A percentile compares a stretch with the other conserved stretches of the same genome.
phyloP scores from a whole-genome alignment of 2,888 invertebrate species.

The Megamerina dolium region DNA sequence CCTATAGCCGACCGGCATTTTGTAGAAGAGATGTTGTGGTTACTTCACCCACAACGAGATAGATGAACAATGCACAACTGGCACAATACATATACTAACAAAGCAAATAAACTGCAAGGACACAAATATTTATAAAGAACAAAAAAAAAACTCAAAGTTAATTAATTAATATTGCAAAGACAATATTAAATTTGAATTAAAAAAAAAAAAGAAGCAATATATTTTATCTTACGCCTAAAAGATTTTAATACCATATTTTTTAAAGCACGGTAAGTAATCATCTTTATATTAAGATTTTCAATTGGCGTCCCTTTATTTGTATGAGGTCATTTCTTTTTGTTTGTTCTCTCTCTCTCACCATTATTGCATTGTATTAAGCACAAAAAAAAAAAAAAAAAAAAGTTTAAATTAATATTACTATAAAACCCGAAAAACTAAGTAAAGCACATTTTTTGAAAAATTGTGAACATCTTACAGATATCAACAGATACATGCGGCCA shows the following conservation, averaged over 20 bases:
- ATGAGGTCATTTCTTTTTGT: not conserved
- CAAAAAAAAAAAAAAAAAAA: too few relatives aligned
- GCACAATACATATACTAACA: too few relatives aligned
- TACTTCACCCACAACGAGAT: slow-evolving; percentile 45
- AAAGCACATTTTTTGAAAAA: too few relatives aligned
- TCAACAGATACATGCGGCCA: slow-evolving; percentile 44
- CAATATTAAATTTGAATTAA: slow-evolving; percentile 10
- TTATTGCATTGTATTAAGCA: too few relatives aligned
- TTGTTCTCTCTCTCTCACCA: not conserved
- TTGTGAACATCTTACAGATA: slow-evolving; percentile 38
- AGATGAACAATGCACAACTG: too few relatives aligned
- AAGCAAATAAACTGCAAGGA: slow-evolving; percentile 4
- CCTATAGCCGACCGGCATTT: slow-evolving; percentile 48
- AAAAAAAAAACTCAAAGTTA: slow-evolving; percentile 21
- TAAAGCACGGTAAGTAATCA: too few relatives aligned
- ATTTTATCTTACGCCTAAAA: too few relatives aligned
- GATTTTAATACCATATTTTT: too few relatives aligned
- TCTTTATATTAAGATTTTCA: too few relatives aligned
- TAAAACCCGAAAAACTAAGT: too few relatives aligned
- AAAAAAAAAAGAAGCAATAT: slow-evolving; percentile 7
- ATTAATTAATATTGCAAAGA: slow-evolving; percentile 14
- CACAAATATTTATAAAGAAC: slow-evolving; percentile 22
- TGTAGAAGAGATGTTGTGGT: slow-evolving; percentile 50
- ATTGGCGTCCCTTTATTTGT: not conserved
- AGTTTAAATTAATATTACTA: too few relatives aligned